Base-by-base conservation (phyloP, 2,888 invertebrate species). In the Brachyptera putata region DNA sequence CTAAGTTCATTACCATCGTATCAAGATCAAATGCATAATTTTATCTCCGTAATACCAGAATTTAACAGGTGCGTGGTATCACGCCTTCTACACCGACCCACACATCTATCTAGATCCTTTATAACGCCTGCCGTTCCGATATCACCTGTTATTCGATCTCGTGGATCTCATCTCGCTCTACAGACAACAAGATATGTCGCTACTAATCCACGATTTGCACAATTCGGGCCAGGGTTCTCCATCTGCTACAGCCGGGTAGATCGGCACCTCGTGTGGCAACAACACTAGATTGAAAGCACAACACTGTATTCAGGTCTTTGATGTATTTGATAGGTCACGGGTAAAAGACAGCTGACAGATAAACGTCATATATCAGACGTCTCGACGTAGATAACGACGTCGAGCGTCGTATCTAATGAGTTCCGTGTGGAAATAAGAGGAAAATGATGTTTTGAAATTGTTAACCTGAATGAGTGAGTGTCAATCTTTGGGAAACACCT, bases 401-500 rank as follows among this genome's bases (percentile, higher is more conserved):
- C 36, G 18, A 36, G 21, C 18, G 22, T 18, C 21, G 53, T 5
- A 36, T 16, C 24, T 34, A 16, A 1, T 1, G 24, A 16, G 53
- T 34, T 36, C 13, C 13, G 22, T 14, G 21, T 18, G 11, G 53
- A 53, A 53, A 34, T 3, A 4, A 18, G n/a, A 21, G 18, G 43
- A 2, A 11, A 3, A 4, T 21, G 43, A 21, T 4, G 18, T n/a
- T 21, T 11, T n/a, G 18, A 18, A 11, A 21, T 16, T 9, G 22
- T 21, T 30, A 18, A 36, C 18, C 13, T 22, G 13, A 26, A 30
- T 56, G 60, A 56, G 21, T 16, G 11, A 24, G 14, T 39, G 21
- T 26, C 56, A 56, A 56, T 16, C 5, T 37, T n/a, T 25, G 60
- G 60, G 60, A 57, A 61, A 61, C 60, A 61, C 60, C 60, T 61